phyloP scores from a whole-genome alignment of 1,140 invertebrate species.

The Campoletis sonorensis region DNA sequence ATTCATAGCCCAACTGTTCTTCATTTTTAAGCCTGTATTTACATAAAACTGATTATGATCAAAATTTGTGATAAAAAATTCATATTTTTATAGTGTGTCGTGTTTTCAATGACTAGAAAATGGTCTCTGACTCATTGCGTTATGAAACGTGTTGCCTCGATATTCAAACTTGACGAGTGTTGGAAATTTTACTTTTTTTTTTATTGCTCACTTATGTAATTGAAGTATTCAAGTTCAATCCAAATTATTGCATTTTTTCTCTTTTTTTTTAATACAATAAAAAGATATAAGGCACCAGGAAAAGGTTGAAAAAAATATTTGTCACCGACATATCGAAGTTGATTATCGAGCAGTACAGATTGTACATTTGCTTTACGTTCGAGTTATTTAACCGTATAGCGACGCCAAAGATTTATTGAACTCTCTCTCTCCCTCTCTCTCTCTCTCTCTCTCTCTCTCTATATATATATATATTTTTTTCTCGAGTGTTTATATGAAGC shows the following conservation, averaged over 20 bases:
- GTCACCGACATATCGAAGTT: background rate
- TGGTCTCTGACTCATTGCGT: too few relatives aligned
- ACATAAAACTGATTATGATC: too few relatives aligned
- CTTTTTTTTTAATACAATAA: background rate
- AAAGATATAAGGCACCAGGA: background rate
- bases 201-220: too few relatives aligned
- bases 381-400: conserved; percentile 10
- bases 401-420: background rate
- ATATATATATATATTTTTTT: background rate
- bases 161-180: too few relatives aligned
- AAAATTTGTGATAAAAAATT: too few relatives aligned
- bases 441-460: conserved; percentile 6
- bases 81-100: too few relatives aligned
- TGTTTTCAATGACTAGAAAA: too few relatives aligned
- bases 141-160: too few relatives aligned
- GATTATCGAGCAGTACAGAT: background rate
- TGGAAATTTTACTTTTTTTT: too few relatives aligned
- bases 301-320: background rate
- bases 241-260: background rate
- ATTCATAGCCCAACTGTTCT: too few relatives aligned
- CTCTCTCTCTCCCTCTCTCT: background rate
- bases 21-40: too few relatives aligned
- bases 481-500: background rate
- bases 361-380: background rate
- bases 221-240: background rate